These are phyloP conservation scores for Heliangelus exortis DNA, from an alignment of 2,797 vertebrate species.

Conservation along the genomic window DNA sequence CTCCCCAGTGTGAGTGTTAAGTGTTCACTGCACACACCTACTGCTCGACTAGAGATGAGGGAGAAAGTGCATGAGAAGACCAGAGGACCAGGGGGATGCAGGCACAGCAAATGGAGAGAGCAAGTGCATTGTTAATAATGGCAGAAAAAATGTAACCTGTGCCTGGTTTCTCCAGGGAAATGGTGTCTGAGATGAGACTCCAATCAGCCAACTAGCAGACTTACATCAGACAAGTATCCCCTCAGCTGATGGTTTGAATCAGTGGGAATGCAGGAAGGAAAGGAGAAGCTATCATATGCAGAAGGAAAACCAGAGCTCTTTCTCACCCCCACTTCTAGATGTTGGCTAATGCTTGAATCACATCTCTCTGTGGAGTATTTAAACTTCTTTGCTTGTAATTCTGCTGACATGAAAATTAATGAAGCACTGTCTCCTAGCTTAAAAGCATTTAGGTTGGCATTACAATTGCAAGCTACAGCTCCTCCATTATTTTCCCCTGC, in stretches of 20 bases:
- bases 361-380: constrained; percentile 39
- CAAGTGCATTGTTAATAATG: background rate
- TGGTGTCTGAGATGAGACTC: background rate
- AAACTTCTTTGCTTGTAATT: constrained; percentile 16
- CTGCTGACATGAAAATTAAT: constrained; percentile 54
- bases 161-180: background rate
- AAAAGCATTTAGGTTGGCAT: constrained; percentile 58
- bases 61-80: background rate
- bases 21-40: background rate
- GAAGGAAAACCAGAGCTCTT: background rate
- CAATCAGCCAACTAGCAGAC: background rate
- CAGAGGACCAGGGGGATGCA: rapidly evolving
- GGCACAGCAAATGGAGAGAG: background rate
- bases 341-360: background rate
- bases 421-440: constrained; percentile 36
- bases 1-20: background rate
- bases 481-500: constrained; percentile 42
- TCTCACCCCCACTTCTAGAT: background rate
- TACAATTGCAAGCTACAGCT: constrained; percentile 37
- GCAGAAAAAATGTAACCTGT: background rate
- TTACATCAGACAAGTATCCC: background rate
- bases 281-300: background rate
- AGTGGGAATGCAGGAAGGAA: background rate
- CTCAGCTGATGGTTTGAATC: background rate
- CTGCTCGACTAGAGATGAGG: rapidly evolving